Percentiles rank a stretch among this genome's conserved stretches.
These are phyloP conservation scores for Cuculus canorus DNA, from an alignment of 2,797 vertebrate species.

Conservation along the genomic window DNA sequence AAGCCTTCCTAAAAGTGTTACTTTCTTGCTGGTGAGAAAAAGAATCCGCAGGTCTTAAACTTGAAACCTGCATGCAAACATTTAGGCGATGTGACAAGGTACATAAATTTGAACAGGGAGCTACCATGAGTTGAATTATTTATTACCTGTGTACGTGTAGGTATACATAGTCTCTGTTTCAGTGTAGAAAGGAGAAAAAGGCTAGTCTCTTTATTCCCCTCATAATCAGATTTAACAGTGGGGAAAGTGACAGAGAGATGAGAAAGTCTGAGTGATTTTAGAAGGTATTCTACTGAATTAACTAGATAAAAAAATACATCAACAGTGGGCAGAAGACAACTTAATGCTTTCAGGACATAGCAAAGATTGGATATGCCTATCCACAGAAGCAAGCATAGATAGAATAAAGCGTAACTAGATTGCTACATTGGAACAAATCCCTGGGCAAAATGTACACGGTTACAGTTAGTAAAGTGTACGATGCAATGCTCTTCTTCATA, in stretches of 20 bases:
- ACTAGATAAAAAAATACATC: background rate
- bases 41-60: background rate
- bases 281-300: background rate
- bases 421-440: background rate
- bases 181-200: background rate
- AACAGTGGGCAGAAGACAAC: background rate
- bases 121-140: background rate
- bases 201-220: background rate
- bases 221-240: background rate
- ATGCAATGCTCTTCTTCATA: background rate
- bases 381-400: background rate
- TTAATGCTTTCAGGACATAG: background rate
- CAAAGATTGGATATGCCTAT: background rate
- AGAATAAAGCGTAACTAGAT: background rate
- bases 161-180: background rate
- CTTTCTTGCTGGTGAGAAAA: background rate
- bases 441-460: background rate
- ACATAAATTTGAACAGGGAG: background rate
- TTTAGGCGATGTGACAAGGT: background rate
- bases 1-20: background rate
- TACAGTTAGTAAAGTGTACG: background rate
- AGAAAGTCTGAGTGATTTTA: background rate
- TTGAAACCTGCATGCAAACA: background rate
- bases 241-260: background rate
- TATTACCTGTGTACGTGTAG: background rate